Percentiles rank a stretch among this genome's conserved stretches.
phyloP scores from a whole-genome alignment of 2,797 vertebrate species.

The Chaunax sp. region DNA sequence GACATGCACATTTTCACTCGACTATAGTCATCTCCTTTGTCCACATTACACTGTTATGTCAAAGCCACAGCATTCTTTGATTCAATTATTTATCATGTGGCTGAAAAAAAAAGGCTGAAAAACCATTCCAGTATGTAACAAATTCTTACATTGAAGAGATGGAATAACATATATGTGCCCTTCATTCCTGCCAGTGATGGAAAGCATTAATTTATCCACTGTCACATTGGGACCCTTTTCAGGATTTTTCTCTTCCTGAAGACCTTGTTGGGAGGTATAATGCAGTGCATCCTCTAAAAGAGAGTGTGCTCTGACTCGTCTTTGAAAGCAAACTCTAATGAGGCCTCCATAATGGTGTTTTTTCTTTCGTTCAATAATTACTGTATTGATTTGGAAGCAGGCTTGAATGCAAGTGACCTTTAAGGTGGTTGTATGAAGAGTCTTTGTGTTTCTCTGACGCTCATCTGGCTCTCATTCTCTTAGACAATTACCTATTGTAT shows the following conservation, averaged over 20 bases:
- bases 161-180: constrained; percentile 26
- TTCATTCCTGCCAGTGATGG: constrained; percentile 37
- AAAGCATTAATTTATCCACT: constrained; percentile 36
- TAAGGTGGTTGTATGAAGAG: constrained; percentile 9
- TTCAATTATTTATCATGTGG: constrained; percentile 53
- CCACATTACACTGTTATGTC: constrained; percentile 29
- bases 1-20: neutral
- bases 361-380: constrained; percentile 58
- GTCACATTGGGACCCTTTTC: constrained; percentile 24
- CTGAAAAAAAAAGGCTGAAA: constrained; percentile 40
- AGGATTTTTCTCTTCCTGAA: constrained; percentile 13
- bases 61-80: constrained; percentile 15
- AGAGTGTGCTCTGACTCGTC: constrained; percentile 34
- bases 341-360: constrained; percentile 39
- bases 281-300: constrained; percentile 27
- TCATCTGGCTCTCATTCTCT: constrained; percentile 28
- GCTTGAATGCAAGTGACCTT: constrained; percentile 43
- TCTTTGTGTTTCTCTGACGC: neutral
- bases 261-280: constrained; percentile 26
- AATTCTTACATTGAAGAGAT: constrained; percentile 30
- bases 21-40: neutral
- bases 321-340: constrained; percentile 41
- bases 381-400: constrained; percentile 56
- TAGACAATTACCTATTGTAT: constrained; percentile 13
- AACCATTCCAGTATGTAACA: constrained; percentile 26